Percentiles rank a stretch among this genome's conserved stretches.
These are phyloP conservation scores for Caenorhabditis becei DNA, from an alignment of 2,888 invertebrate genomes.

Conservation along the genomic window DNA sequence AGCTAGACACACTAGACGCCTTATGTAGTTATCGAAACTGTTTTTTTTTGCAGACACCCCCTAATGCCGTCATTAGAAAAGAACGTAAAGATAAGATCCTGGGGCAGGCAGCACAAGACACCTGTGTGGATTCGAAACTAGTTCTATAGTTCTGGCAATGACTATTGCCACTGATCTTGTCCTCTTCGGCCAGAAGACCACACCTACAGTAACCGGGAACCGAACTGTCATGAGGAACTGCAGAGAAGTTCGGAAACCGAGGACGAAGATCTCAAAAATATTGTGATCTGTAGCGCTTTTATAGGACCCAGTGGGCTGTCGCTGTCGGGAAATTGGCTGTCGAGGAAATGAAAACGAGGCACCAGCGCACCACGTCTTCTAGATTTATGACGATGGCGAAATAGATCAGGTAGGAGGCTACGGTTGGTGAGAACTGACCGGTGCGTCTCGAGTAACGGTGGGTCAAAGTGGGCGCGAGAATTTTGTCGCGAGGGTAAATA, in stretches of 20 bases:
- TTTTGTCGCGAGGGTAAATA: constrained; percentile 20
- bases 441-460: constrained; percentile 8
- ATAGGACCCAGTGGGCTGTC: constrained; percentile 22
- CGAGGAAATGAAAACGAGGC: constrained; percentile 27
- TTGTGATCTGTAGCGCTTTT: background rate
- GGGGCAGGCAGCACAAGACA: constrained; percentile 13
- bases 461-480: constrained; percentile 20
- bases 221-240: no score
- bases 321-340: constrained; percentile 15
- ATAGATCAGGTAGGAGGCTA: constrained; percentile 8
- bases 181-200: background rate
- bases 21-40: background rate
- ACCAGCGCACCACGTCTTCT: background rate
- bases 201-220: constrained; percentile 6
- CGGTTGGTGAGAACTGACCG: constrained; percentile 1
- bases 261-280: background rate
- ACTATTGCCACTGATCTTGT: constrained; percentile 1
- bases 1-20: background rate
- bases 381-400: constrained; percentile 19
- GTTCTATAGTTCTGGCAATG: constrained; percentile 5
- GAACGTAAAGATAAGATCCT: constrained; percentile 20
- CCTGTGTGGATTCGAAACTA: constrained; percentile 26
- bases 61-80: constrained; percentile 11
- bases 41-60: background rate
- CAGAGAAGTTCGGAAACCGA: background rate